These are phyloP conservation scores for Mythimna albipuncta DNA, from an alignment of 2,888 invertebrate genomes.

Conservation along the genomic window DNA sequence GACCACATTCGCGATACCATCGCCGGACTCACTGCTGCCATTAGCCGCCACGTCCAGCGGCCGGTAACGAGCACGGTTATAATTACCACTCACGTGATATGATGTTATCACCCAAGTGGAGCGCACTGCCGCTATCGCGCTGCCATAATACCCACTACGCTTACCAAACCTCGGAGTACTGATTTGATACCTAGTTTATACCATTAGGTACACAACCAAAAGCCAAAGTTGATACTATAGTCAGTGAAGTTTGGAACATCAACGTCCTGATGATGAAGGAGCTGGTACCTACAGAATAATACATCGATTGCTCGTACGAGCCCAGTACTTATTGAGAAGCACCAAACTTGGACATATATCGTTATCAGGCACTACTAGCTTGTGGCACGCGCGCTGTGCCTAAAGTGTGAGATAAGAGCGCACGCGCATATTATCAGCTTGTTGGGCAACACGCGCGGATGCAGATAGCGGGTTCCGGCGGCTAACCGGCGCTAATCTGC, in stretches of 20 bases:
- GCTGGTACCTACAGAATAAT: not conserved
- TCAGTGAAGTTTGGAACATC: not conserved
- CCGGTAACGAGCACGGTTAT: constrained; percentile 31
- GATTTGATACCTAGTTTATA: not conserved
- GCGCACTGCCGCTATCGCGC: not conserved
- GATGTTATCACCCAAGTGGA: constrained; percentile 29
- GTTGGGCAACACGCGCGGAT: constrained; percentile 60
- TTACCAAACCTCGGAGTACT: not conserved
- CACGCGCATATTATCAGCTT: constrained; percentile 60
- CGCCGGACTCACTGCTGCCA: constrained; percentile 15
- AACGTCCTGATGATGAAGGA: not conserved
- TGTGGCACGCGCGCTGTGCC: constrained; percentile 39
- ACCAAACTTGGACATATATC: not conserved
- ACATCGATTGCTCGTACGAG: no score
- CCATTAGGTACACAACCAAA: not conserved
- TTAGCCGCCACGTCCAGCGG: constrained; percentile 1
- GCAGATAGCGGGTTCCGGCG: constrained; percentile 63
- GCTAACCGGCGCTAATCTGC: constrained; percentile 43
- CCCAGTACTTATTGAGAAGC: not conserved
- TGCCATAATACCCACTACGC: not conserved
- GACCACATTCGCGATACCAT: constrained; percentile 11
- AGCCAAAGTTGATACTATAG: not conserved
- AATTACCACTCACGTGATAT: constrained; percentile 35
- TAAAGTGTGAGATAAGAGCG: constrained; percentile 51
- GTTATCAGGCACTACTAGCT: not conserved